A percentile compares a stretch with the other conserved stretches of the same genome.
phyloP scores from a whole-genome alignment of 2,113 vertebrate species.

The Ivindomyrus marchei region DNA sequence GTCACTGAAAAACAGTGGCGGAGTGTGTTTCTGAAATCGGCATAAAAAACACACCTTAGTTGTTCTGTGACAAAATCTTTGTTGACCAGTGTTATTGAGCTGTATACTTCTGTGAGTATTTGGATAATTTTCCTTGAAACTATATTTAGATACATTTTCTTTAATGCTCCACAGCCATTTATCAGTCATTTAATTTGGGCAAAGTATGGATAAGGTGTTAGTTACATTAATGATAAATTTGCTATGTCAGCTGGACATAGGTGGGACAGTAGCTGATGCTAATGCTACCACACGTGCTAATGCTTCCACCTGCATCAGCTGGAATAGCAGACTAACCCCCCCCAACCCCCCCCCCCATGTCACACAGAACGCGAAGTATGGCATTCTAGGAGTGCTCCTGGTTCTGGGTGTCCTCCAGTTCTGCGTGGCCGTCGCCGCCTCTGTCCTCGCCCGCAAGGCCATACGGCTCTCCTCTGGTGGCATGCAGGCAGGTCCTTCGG shows the following conservation, averaged over 20 bases:
- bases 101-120: not conserved
- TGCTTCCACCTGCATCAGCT: not conserved
- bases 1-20: not conserved
- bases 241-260: not conserved
- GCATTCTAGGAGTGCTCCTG: not conserved
- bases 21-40: not conserved
- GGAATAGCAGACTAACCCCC: not conserved
- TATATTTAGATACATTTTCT: not conserved
- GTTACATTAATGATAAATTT: not conserved
- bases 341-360: not conserved
- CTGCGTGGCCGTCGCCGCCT: not conserved
- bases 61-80: not conserved
- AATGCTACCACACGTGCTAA: not conserved
- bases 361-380: not conserved
- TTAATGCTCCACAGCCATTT: not conserved
- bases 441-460: not conserved
- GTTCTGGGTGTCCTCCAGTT: constrained; percentile 4
- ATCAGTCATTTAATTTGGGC: not conserved
- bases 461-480: not conserved
- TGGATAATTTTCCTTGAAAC: not conserved
- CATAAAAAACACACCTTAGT: not conserved
- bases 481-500: not conserved
- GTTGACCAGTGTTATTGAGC: not conserved
- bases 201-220: not conserved
- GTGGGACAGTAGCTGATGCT: not conserved